These are phyloP conservation scores for Stenodera caucasica DNA, from an alignment of 2,888 invertebrate species.

Conservation along the genomic window DNA sequence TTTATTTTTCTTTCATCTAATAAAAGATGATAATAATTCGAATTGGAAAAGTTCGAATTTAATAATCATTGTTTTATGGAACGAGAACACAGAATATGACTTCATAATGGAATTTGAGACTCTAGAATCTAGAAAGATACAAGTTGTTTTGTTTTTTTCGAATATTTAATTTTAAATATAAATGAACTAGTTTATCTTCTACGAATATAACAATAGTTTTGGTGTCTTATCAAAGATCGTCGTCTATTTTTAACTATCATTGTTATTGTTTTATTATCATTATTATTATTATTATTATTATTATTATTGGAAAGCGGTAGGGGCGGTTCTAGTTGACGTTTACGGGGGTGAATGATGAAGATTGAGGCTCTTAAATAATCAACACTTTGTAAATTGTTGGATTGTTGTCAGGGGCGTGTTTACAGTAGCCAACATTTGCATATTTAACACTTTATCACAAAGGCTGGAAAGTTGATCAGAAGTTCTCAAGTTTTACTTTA, in stretches of 20 bases:
- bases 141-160: too few species aligned
- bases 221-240: conserved; percentile 6
- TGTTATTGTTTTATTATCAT: too few species aligned
- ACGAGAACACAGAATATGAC: neutral
- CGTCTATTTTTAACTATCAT: neutral
- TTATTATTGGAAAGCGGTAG: neutral
- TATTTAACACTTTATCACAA: neutral
- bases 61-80: conserved; percentile 4
- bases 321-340: neutral
- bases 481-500: neutral
- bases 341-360: neutral
- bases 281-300: neutral
- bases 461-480: neutral
- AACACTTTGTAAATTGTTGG: neutral
- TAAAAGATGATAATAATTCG: conserved; percentile 1
- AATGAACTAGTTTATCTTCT: conserved; percentile 14
- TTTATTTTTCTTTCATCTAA: neutral
- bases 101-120: neutral
- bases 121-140: neutral
- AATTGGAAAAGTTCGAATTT: neutral
- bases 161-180: neutral
- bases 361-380: neutral
- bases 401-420: neutral
- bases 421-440: conserved; percentile 6
- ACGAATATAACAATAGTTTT: conserved; percentile 10